Percentiles rank a stretch among this genome's conserved stretches.
phyloP scores from a whole-genome alignment of 2,888 invertebrate genomes.

The Seira ritae region DNA sequence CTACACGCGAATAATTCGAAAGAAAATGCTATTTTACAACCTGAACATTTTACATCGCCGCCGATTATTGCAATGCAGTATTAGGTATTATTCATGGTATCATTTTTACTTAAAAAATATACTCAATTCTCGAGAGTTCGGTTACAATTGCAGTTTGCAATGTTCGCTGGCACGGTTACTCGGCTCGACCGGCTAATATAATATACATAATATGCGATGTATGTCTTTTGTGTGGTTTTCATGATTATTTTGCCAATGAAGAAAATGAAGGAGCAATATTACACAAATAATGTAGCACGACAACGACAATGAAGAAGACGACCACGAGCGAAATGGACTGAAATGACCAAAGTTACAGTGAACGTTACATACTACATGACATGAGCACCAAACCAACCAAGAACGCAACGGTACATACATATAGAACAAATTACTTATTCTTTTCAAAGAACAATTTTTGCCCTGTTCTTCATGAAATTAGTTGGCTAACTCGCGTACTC shows the following conservation, averaged over 20 bases:
- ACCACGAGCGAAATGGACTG: neutral
- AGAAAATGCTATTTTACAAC: neutral
- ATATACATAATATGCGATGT: too few species aligned
- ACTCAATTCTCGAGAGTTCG: neutral
- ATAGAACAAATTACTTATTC: conserved; percentile 59
- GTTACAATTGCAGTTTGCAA: too few species aligned
- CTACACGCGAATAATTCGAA: neutral
- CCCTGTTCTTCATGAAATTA: conserved; percentile 45
- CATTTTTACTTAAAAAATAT: neutral
- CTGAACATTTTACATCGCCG: too few species aligned
- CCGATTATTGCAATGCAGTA: too few species aligned
- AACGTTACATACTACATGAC: neutral
- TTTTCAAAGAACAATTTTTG: conserved; percentile 49
- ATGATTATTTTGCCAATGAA: neutral
- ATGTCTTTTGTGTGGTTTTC: neutral
- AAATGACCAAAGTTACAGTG: neutral
- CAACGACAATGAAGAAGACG: neutral
- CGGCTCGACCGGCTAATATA: too few species aligned
- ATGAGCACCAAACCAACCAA: too few species aligned
- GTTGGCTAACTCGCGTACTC: conserved; percentile 33
- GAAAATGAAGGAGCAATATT: neutral
- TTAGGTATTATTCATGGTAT: neutral
- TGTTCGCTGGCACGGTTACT: too few species aligned
- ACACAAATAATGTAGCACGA: neutral
- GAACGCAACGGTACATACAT: conserved; percentile 57